phyloP scores from a whole-genome alignment of 2,888 invertebrate genomes.

The Cryptophagus acutangulus region DNA sequence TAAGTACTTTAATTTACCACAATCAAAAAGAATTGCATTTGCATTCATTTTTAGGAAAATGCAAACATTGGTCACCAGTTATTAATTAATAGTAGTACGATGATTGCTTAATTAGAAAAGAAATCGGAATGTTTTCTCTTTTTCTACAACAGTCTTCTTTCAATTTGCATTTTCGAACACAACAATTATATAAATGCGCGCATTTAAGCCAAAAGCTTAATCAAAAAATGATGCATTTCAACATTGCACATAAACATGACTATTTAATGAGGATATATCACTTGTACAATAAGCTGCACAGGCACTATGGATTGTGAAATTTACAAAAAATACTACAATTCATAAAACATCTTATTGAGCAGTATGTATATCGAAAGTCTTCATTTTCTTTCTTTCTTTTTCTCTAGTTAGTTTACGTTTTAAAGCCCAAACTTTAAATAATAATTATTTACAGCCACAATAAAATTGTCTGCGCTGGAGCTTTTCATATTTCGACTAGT shows the following conservation, averaged over 20 bases:
- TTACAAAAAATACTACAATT: constrained; percentile 18
- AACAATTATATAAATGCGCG: no score
- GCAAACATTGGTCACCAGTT: no score
- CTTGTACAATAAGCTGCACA: constrained; percentile 32
- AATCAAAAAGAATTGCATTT: no score
- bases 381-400: neutral
- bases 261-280: constrained; percentile 31
- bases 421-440: neutral
- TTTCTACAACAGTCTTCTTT: no score
- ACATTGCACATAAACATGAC: constrained; percentile 42
- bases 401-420: neutral
- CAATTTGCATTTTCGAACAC: no score
- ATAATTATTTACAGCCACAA: constrained; percentile 1
- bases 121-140: no score
- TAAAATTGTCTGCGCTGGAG: no score
- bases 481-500: no score
- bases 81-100: no score
- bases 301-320: constrained; percentile 43
- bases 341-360: constrained; percentile 7
- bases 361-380: constrained; percentile 1
- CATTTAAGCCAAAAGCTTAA: neutral
- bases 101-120: no score
- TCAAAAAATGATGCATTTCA: constrained; percentile 24
- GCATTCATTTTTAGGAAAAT: no score
- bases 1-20: no score